Base-by-base conservation (phyloP, 2,888 invertebrate species). In the Synergus umbraculus region DNA sequence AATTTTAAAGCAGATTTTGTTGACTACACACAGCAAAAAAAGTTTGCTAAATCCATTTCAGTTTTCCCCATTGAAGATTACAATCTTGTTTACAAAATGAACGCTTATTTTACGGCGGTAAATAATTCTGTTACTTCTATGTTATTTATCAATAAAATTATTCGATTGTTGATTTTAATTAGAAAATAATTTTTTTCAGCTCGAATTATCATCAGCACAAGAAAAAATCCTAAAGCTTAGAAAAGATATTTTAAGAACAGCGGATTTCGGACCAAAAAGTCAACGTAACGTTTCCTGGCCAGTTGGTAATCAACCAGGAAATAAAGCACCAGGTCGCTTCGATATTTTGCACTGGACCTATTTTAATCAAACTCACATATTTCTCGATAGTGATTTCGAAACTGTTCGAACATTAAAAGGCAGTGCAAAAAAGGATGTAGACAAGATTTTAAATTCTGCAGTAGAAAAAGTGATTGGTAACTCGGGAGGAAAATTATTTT, bases 291-390 rank as follows among this genome's bases (percentile, higher is more conserved):
- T 87, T 29, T 92, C 93, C 7, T 97, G 97, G 97, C 97, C 97
- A 0, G 92, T 96, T 66, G 97, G 96, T 78, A 94, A 95, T 83
- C 94, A 95, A 81, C 93, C 94, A 49, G 94, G 94, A 1, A 95
- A 94, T 83, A 94, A 94, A 83, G 96, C 97, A 3, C 93, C 94
- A 15, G 95, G 95, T 77, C 94, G 97, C 86, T 96, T 96, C 93
- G 97, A 98, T 92, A 94, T 98, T 83, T 93, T 97, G 73, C 95
- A 95, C 65, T 98, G 98, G 97, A 95, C 96, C 78, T 95, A 96
- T 89, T 96, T 99, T 91, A 98, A 98, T 90, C 94, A 93, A 82
- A 96, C 96, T 22, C 97, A 98, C 91, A 95, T 96, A 60, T 96
- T 96, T 91, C 94, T 97, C 92, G 95, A 96, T 41, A 96, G 96